Percentiles rank a stretch among this genome's conserved stretches.
Conservation (phyloP, 2,797 vertebrate genomes). For the Prionace glauca region DNA sequence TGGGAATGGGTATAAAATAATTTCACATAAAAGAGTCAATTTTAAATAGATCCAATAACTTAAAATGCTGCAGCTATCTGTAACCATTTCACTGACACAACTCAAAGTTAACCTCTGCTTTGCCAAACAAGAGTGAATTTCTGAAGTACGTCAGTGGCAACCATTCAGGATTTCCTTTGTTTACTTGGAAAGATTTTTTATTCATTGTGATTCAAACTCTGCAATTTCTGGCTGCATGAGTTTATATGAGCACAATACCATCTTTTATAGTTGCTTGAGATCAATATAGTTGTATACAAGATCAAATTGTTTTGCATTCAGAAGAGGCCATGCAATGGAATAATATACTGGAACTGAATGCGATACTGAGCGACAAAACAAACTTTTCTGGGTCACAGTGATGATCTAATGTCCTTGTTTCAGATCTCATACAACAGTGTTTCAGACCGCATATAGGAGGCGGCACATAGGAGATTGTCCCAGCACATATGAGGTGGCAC, state of each 20-base stretch:
- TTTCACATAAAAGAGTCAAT: background rate
- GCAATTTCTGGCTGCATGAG: background rate
- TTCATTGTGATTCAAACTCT: background rate
- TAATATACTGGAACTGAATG: background rate
- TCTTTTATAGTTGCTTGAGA: background rate
- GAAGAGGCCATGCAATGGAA: background rate
- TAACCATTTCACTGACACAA: background rate
- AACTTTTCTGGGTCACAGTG: background rate
- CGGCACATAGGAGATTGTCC: too few relatives aligned
- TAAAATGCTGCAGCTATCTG: background rate
- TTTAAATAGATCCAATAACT: conserved; percentile 22
- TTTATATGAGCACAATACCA: background rate
- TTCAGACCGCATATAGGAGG: too few relatives aligned
- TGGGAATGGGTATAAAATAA: background rate
- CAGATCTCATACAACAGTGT: background rate
- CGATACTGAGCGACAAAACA: background rate
- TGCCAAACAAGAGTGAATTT: background rate
- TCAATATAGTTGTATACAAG: background rate
- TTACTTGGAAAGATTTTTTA: background rate
- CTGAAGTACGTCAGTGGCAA: background rate
- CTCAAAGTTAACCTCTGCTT: background rate
- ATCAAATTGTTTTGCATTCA: background rate
- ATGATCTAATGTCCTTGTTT: background rate
- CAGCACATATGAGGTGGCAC: too few relatives aligned
- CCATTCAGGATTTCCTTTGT: background rate